A percentile compares a stretch with the other conserved stretches of the same genome.
phyloP scores from a whole-genome alignment of 2,888 invertebrate species.

The Caenorhabditis sp. region DNA sequence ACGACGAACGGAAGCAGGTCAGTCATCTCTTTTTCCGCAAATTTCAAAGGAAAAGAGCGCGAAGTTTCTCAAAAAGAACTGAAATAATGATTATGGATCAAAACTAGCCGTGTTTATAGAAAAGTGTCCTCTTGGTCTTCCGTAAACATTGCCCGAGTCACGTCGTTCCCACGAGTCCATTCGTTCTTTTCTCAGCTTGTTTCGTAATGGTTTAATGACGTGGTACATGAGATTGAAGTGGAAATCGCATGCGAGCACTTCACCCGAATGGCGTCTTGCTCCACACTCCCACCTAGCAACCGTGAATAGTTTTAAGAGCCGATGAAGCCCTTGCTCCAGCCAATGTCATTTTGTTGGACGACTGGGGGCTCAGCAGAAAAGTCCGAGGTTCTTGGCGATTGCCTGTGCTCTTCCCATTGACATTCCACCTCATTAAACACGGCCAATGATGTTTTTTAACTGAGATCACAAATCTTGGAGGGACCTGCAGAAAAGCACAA shows the following conservation, averaged over 20 bases:
- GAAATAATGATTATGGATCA: neutral
- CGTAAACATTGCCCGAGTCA: neutral
- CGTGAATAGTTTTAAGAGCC: too few relatives aligned
- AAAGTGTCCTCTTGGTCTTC: neutral
- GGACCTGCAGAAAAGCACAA: neutral
- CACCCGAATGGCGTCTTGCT: too few relatives aligned
- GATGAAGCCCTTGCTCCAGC: too few relatives aligned
- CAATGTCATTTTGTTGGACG: too few relatives aligned
- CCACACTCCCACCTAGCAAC: too few relatives aligned
- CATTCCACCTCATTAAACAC: conserved; percentile 8
- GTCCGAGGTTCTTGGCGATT: too few relatives aligned
- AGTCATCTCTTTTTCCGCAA: neutral
- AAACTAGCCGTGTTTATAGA: neutral
- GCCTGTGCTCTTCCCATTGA: neutral
- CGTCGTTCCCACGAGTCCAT: neutral
- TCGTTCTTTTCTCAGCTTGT: neutral
- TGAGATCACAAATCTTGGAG: conserved; percentile 37
- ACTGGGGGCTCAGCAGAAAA: too few relatives aligned
- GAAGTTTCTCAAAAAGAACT: too few relatives aligned
- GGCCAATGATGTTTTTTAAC: too few relatives aligned
- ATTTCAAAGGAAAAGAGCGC: neutral
- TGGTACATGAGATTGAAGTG: too few relatives aligned
- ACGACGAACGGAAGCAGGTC: neutral
- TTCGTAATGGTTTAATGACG: too few relatives aligned
- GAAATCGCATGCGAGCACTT: too few relatives aligned